A percentile compares a stretch with the other conserved stretches of the same genome.
These are phyloP conservation scores for Ctenodactylus gundi DNA, from an alignment of 2,113 vertebrate genomes.

Conservation along the genomic window DNA sequence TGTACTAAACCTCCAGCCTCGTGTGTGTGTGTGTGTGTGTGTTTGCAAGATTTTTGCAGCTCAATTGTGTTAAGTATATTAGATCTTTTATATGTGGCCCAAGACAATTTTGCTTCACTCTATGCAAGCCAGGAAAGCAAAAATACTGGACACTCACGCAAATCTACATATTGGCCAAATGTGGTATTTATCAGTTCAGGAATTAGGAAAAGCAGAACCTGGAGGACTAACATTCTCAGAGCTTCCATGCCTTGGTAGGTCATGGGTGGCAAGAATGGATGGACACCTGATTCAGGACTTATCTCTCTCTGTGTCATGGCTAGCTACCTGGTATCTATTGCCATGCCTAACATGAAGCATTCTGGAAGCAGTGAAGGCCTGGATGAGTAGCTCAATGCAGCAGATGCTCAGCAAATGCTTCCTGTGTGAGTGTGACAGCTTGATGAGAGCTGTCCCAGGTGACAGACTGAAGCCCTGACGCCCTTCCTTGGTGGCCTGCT, in stretches of 20 bases:
- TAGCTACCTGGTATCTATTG: neutral
- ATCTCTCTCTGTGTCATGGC: neutral
- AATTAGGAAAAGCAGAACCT: neutral
- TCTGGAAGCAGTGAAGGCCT: neutral
- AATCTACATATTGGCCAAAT: neutral
- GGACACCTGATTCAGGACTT: neutral
- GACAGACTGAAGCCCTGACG: neutral
- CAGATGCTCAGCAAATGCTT: neutral
- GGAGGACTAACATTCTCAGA: neutral
- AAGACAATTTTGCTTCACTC: no score
- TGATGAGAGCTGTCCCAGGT: neutral
- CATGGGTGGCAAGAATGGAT: neutral
- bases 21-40: no score
- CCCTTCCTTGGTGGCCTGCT: neutral
- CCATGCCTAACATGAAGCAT: neutral
- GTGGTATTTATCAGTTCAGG: neutral
- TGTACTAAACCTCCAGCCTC: no score
- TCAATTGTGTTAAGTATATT: no score
- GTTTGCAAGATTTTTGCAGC: no score
- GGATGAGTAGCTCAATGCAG: neutral
- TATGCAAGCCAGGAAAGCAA: no score
- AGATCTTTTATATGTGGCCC: no score
- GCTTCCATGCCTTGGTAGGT: neutral
- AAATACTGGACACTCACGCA: no score
- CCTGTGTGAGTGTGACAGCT: neutral